Conservation (phyloP, 2,888 invertebrate species). For the Cataglyphis livida region DNA sequence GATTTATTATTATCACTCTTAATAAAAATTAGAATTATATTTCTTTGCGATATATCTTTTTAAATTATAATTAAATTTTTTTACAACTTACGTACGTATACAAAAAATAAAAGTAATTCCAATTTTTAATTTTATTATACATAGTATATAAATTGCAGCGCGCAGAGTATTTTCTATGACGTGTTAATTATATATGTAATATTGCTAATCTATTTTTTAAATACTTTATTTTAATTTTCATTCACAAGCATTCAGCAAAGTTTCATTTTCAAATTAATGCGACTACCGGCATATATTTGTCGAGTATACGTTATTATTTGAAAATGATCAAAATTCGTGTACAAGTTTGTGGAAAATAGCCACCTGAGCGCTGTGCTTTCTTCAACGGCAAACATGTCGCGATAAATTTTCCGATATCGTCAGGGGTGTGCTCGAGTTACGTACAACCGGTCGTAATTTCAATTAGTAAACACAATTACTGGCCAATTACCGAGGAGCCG, state of each 20-base stretch:
- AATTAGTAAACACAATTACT: slow-evolving; percentile 82
- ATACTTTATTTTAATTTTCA: neutral
- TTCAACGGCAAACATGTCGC: slow-evolving; percentile 28
- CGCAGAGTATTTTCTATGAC: neutral
- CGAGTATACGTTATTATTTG: neutral
- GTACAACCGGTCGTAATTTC: slow-evolving; percentile 77
- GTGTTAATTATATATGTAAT: neutral
- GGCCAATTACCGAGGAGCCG: slow-evolving; percentile 77
- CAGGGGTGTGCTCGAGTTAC: slow-evolving; percentile 47
- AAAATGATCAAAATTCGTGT: neutral
- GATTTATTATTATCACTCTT: neutral
- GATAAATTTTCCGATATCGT: slow-evolving; percentile 50
- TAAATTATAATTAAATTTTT: slow-evolving; percentile 14
- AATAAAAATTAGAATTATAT: neutral
- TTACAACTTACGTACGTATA: neutral
- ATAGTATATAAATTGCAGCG: neutral
- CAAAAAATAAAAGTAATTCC: neutral
- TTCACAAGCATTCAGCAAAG: no score
- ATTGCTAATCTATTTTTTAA: neutral
- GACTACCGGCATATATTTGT: neutral
- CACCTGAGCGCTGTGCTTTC: slow-evolving; percentile 12
- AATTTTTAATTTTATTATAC: neutral
- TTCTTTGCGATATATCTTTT: neutral
- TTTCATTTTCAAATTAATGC: neutral
- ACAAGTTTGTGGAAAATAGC: neutral